Conservation (phyloP, 2,888 invertebrate species). For the Acanthoscelides obtectus region DNA sequence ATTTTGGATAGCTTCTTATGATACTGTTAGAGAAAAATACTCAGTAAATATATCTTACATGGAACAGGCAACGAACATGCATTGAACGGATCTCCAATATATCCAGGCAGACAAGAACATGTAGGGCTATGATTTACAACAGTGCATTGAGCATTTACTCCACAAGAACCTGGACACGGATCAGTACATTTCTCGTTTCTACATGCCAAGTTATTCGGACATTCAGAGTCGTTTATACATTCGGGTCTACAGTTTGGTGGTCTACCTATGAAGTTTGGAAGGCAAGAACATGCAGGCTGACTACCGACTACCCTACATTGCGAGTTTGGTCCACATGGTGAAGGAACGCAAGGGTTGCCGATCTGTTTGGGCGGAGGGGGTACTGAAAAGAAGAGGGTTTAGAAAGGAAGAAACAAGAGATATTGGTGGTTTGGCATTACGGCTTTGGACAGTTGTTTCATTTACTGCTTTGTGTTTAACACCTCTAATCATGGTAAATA, state of each 20-base stretch:
- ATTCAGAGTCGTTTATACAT: slow-evolving; percentile 75
- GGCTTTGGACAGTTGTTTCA: too few relatives aligned
- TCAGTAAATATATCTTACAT: slow-evolving; percentile 36
- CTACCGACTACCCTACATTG: slow-evolving; percentile 75
- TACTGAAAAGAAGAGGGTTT: slow-evolving; percentile 28
- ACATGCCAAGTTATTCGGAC: slow-evolving; percentile 76
- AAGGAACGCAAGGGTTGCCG: slow-evolving; percentile 70
- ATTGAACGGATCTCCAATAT: slow-evolving; percentile 69
- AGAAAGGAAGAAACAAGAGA: slow-evolving; percentile 4
- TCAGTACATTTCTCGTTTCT: slow-evolving; percentile 75
- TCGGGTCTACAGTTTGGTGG: slow-evolving; percentile 85
- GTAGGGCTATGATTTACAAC: slow-evolving; percentile 80
- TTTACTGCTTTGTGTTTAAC: too few relatives aligned
- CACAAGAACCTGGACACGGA: slow-evolving; percentile 78
- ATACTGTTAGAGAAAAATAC: not conserved
- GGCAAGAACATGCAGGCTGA: slow-evolving; percentile 81
- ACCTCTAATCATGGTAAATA: too few relatives aligned
- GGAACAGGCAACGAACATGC: slow-evolving; percentile 48
- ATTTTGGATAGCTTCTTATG: not conserved
- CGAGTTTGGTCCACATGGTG: slow-evolving; percentile 80
- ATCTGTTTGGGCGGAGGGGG: slow-evolving; percentile 43
- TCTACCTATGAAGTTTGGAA: slow-evolving; percentile 74
- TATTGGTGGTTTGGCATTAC: not conserved
- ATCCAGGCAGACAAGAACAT: slow-evolving; percentile 79
- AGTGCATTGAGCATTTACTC: slow-evolving; percentile 73